Conservation (phyloP, 2,797 vertebrate species). For the Decapterus maruadsi region DNA sequence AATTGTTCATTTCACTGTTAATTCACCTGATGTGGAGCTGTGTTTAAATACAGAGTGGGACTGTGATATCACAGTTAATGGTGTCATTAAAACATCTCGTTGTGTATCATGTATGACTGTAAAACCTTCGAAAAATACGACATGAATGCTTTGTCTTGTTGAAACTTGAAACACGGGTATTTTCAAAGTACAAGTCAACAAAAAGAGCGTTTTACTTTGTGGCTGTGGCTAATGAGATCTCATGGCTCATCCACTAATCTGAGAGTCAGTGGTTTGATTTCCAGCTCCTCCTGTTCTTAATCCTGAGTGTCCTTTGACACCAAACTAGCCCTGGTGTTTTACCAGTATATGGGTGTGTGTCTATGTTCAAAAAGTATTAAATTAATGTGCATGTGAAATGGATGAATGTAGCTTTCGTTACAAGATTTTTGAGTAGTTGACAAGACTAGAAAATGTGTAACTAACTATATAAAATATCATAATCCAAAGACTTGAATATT, state of each 20-base stretch:
- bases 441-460: too few species aligned
- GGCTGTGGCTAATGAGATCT: too few species aligned
- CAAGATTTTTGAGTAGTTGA: too few species aligned
- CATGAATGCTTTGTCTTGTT: neutral
- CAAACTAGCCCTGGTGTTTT: neutral
- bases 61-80: slow-evolving; percentile 26
- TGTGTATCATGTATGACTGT: neutral
- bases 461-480: too few species aligned
- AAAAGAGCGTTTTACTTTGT: neutral
- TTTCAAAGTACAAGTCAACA: neutral
- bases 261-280: neutral
- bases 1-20: slow-evolving; percentile 51
- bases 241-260: neutral
- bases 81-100: slow-evolving; percentile 16
- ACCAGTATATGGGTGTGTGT: neutral
- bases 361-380: neutral
- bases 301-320: neutral
- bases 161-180: neutral
- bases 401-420: neutral
- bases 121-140: neutral
- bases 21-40: slow-evolving; percentile 23
- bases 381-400: too few species aligned
- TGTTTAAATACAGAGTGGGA: slow-evolving; percentile 28
- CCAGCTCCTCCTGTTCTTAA: neutral
- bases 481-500: neutral